These are phyloP conservation scores for Hirundichthys speculiger DNA, from an alignment of 2,113 vertebrate species.

Conservation along the genomic window DNA sequence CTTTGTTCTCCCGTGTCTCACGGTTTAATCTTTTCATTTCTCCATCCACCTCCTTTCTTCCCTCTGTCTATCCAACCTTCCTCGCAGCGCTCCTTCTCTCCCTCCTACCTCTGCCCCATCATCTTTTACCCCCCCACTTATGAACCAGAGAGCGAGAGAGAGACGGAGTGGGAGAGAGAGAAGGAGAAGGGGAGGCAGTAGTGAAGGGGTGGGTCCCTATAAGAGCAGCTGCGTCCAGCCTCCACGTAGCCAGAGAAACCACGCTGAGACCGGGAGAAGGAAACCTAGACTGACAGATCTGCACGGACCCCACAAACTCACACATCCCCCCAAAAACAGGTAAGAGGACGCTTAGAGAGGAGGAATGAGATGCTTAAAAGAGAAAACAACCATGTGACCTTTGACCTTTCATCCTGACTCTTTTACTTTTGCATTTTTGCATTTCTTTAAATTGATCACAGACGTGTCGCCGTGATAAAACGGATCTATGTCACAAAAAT, in stretches of 20 bases:
- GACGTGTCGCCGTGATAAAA: too few species aligned
- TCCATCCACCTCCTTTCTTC: neutral
- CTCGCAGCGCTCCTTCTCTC: neutral
- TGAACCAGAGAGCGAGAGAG: slow-evolving; percentile 55
- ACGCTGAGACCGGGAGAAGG: slow-evolving; percentile 62
- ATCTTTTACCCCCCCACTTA: slow-evolving; percentile 30
- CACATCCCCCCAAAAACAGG: slow-evolving; percentile 47
- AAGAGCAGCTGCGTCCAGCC: slow-evolving; percentile 73
- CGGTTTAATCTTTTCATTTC: slow-evolving; percentile 1
- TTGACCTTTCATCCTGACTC: slow-evolving; percentile 46
- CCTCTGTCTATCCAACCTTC: neutral
- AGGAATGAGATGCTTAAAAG: neutral
- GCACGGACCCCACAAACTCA: slow-evolving; percentile 30
- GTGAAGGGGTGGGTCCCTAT: slow-evolving; percentile 79
- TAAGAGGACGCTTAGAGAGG: slow-evolving; percentile 40
- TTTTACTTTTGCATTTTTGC: neutral
- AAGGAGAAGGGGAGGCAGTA: slow-evolving; percentile 57
- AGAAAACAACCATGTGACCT: slow-evolving; percentile 37
- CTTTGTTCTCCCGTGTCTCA: neutral
- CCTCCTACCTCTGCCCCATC: slow-evolving; percentile 1
- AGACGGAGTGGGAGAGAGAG: slow-evolving; percentile 29
- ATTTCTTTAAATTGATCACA: neutral
- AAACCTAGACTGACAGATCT: slow-evolving; percentile 53
- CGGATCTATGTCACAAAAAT: neutral
- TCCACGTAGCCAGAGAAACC: slow-evolving; percentile 70